Evolutionary conservation across 2,113 vertebrate species (phyloP), one percentile per base, ranked within the genome.

Genomic region (Acrocephalus kingi): DNA sequence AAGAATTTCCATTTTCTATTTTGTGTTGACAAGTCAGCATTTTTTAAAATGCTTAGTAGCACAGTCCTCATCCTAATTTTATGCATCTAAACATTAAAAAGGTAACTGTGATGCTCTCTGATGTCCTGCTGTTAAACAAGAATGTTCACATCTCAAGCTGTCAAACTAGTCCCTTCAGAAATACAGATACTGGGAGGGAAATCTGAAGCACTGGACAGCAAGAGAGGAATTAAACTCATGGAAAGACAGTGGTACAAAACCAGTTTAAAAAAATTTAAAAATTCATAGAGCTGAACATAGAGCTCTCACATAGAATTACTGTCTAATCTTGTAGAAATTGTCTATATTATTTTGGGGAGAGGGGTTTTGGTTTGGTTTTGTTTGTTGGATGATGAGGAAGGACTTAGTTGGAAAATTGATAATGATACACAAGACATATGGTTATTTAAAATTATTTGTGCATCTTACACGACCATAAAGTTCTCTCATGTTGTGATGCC

Each of bases 21-120:
- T 75, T 66, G 13, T 76, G 31, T 63, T 88, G 61, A 49, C 68
- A 80, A 77, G 28, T 80, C 83, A 80, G 33, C 39, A 66, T 43
- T 90, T 95, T 95, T 95, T 43, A 25, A 90, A 84, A 64, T 45
- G 52, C 22, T n/a, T 33, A 58, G n/a, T 24, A 49, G 21, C 39
- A 61, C 31, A n/a, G 23, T 61, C 17, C 4, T 66, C 45, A 37
- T 83, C 48, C 66, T 59, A 74, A 31, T 18, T 63, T 69, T 11
- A 33, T 37, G 19, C 27, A 69, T 88, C 37, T 54, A 92, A 86
- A 83, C 77, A 85, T 35, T 54, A 35, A 67, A 51, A 78, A 51
- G 15, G 45, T 28, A 56, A 19, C 27, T 43, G 21, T 16, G 64
- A 30, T 89, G 20, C 11, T 49, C 22, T 59, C 59, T 78, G 52